Evolutionary conservation across 1,140 invertebrate genomes (phyloP), one percentile per base, ranked within the genome.

Genomic region (Ephestia elutella): DNA sequence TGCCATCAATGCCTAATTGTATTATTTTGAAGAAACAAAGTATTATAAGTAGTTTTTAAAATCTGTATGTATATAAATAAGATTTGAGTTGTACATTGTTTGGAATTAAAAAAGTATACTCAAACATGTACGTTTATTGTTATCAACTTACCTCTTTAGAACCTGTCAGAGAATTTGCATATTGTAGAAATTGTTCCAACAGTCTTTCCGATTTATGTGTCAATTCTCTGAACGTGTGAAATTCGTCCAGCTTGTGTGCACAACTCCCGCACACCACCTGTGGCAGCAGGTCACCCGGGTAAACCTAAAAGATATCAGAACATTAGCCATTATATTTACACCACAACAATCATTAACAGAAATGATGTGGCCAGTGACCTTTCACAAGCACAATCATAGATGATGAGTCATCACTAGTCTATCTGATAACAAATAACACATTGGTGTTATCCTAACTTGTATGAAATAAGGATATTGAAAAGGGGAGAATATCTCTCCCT

Each of bases 261-360:
- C 91, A 92, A 68, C 84, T 89, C 9, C 84, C 83, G 79, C 91
- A 92, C 21, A 92, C 89, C 53, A 91, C 89, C 67, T 91, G 90
- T 61, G 90, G 91, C 71, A 92, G 82, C 65, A 82, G 78, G 69
- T 92, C 91, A 63, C 80, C 82, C 55, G 90, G 88, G 63, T 89
- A 89, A 38, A 91, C 89, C 91, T 92, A 85, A 68, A 90, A 86
- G 63, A 66, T 57, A 71, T 61, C 48, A 70, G 54, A 54, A 62
- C 35, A 54, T 62, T 25, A 68, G 44, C 62, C 61, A 21, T 68
- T 66, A 32, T 65, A 58, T 53, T 71, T 72, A 75, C 64, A 73
- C 65, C 82, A 77, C 55, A 76, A 57, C 60, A 74, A 44, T 71
- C 65, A 75, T 71, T 72, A 68, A 65, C 58, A 62, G 61, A 78